Conservation (phyloP, 1,140 invertebrate genomes). For the Drosophila saltans region DNA sequence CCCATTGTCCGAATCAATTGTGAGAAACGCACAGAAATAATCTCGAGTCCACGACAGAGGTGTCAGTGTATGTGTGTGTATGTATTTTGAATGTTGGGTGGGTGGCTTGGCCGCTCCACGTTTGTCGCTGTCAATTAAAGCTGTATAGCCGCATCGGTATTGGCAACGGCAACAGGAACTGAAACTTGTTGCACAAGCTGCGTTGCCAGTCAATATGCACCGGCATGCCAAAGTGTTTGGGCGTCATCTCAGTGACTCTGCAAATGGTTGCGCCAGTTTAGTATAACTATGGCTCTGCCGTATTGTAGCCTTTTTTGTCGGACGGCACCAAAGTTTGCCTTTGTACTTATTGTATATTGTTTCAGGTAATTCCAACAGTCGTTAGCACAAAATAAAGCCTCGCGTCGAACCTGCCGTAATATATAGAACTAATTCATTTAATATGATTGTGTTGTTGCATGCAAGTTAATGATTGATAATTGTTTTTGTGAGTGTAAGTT, state of each 20-base stretch:
- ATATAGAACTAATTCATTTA: no score
- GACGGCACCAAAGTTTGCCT: neutral
- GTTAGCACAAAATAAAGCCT: no score
- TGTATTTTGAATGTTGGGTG: conserved; percentile 40
- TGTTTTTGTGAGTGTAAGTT: no score
- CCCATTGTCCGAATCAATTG: conserved; percentile 78
- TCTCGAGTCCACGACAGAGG: conserved; percentile 38
- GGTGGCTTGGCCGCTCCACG: conserved; percentile 68
- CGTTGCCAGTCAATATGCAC: conserved; percentile 34
- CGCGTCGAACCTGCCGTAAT: no score
- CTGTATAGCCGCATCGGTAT: conserved; percentile 39
- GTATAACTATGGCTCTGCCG: neutral
- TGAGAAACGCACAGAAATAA: conserved; percentile 75
- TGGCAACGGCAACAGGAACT: conserved; percentile 63
- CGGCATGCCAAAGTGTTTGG: conserved; percentile 20
- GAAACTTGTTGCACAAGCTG: conserved; percentile 74
- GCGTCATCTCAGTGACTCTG: neutral
- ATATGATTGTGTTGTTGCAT: no score
- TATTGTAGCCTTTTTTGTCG: neutral
- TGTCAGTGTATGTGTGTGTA: conserved; percentile 13
- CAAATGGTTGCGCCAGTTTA: neutral
- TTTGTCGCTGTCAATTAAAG: conserved; percentile 79
- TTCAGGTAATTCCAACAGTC: no score
- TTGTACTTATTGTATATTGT: neutral
- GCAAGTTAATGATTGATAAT: no score